A percentile compares a stretch with the other conserved stretches of the same genome.
These are phyloP conservation scores for Amaurobius ferox DNA, from an alignment of 2,888 invertebrate species.

Conservation along the genomic window DNA sequence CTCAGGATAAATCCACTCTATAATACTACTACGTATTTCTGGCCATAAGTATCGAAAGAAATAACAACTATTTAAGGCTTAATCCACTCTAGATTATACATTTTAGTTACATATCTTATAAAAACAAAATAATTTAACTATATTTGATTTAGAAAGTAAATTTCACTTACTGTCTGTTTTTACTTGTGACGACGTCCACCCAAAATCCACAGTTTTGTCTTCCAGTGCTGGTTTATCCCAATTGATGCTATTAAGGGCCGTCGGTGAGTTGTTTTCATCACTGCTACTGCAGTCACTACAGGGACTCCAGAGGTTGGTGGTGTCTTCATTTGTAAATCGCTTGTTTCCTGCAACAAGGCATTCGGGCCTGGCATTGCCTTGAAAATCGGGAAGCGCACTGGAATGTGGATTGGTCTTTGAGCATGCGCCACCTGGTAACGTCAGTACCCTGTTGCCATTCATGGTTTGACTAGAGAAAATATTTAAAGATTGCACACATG, in stretches of 20 bases:
- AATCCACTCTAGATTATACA: too few relatives aligned
- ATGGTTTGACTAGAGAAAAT: too few relatives aligned
- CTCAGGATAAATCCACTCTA: too few relatives aligned
- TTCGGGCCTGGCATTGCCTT: slow-evolving; percentile 16
- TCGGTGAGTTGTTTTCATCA: slow-evolving; percentile 68
- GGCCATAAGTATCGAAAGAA: too few relatives aligned
- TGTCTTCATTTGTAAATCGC: slow-evolving; percentile 27
- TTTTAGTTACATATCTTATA: too few relatives aligned
- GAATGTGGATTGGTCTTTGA: neutral
- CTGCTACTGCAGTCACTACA: slow-evolving; percentile 63
- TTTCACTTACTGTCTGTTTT: slow-evolving; percentile 5
- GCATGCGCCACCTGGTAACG: neutral
- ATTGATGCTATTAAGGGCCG: slow-evolving; percentile 46
- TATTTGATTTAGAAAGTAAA: too few relatives aligned
- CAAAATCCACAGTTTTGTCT: slow-evolving; percentile 59
- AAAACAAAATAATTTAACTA: too few relatives aligned
- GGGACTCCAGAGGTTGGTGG: slow-evolving; percentile 59
- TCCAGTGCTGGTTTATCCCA: slow-evolving; percentile 69
- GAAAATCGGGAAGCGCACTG: neutral
- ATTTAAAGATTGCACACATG: too few relatives aligned
- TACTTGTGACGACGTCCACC: slow-evolving; percentile 30
- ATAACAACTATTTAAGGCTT: too few relatives aligned
- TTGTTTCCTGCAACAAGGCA: slow-evolving; percentile 24
- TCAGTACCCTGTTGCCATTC: neutral
- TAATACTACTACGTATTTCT: too few relatives aligned